phyloP scores from a whole-genome alignment of 2,113 vertebrate species.

The Hystrix cristata region DNA sequence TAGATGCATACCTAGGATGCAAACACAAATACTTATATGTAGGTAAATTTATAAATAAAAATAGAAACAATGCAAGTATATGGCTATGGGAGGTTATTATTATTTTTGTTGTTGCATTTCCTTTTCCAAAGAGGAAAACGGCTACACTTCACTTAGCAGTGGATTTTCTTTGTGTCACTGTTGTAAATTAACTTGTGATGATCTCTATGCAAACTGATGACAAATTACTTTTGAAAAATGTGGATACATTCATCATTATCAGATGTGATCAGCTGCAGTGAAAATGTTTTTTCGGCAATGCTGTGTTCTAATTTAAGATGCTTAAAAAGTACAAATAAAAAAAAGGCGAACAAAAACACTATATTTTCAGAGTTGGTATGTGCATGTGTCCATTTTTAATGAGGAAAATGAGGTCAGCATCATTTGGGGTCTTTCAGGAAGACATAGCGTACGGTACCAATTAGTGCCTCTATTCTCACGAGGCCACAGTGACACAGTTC shows the following conservation, averaged over 20 bases:
- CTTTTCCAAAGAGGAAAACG: constrained; percentile 23
- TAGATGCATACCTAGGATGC: neutral
- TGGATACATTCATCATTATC: constrained; percentile 63
- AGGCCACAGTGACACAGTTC: neutral
- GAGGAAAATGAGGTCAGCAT: constrained; percentile 50
- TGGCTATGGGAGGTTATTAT: neutral
- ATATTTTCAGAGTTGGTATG: neutral
- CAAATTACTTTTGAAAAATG: constrained; percentile 70
- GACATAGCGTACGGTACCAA: neutral
- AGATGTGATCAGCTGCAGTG: constrained; percentile 26
- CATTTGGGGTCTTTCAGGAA: constrained; percentile 3
- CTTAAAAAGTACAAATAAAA: constrained; percentile 63
- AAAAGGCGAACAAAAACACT: neutral
- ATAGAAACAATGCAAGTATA: neutral
- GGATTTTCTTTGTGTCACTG: constrained; percentile 27
- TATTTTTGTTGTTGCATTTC: neutral
- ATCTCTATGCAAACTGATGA: constrained; percentile 62
- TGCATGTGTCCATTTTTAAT: constrained; percentile 68
- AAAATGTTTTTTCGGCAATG: constrained; percentile 58
- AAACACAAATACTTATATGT: neutral
- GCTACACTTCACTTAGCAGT: constrained; percentile 16
- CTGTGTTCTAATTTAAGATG: constrained; percentile 59
- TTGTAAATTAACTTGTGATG: constrained; percentile 60
- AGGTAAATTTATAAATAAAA: constrained; percentile 41
- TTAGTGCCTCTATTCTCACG: neutral